These are phyloP conservation scores for Lutjanus campechanus DNA, from an alignment of 2,797 vertebrate species.

Conservation along the genomic window DNA sequence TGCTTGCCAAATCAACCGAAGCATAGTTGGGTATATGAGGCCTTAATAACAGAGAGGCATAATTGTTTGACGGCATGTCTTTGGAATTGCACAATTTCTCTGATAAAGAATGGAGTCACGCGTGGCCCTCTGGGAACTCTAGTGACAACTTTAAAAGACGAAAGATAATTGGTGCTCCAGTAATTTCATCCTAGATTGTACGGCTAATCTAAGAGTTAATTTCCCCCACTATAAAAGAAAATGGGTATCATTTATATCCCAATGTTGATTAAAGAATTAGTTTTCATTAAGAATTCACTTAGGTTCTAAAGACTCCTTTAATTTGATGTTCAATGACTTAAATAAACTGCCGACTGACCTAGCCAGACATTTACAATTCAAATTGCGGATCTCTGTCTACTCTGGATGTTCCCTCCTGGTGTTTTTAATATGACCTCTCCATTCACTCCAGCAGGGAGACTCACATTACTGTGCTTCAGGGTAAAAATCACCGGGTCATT, in stretches of 20 bases:
- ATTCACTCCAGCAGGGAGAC: conserved; percentile 83
- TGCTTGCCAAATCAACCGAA: conserved; percentile 80
- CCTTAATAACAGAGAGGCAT: conserved; percentile 84
- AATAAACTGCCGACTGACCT: conserved; percentile 93
- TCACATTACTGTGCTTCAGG: conserved; percentile 97
- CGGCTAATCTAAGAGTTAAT: conserved; percentile 95
- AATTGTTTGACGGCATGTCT: conserved; percentile 88
- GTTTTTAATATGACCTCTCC: conserved; percentile 83
- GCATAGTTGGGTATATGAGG: conserved; percentile 80
- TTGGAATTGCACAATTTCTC: conserved; percentile 86
- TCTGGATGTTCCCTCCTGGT: conserved; percentile 79
- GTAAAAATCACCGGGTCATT: conserved; percentile 98
- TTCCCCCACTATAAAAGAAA: conserved; percentile 92
- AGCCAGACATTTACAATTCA: conserved; percentile 91
- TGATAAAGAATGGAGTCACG: conserved; percentile 85
- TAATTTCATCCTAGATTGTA: conserved; percentile 89
- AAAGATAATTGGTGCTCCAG: conserved; percentile 89
- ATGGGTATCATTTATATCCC: conserved; percentile 95
- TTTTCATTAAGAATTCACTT: conserved; percentile 99
- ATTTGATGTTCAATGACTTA: conserved; percentile 97
- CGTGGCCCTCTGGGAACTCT: conserved; percentile 84
- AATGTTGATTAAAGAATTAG: conserved; percentile 99
- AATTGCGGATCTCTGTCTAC: conserved; percentile 84
- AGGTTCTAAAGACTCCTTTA: conserved; percentile 96
- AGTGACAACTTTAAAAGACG: conserved; percentile 87